Evolutionary conservation across 2,113 vertebrate species (phyloP), one percentile per base, ranked within the genome.

Genomic region (Girardinichthys multiradiatus): DNA sequence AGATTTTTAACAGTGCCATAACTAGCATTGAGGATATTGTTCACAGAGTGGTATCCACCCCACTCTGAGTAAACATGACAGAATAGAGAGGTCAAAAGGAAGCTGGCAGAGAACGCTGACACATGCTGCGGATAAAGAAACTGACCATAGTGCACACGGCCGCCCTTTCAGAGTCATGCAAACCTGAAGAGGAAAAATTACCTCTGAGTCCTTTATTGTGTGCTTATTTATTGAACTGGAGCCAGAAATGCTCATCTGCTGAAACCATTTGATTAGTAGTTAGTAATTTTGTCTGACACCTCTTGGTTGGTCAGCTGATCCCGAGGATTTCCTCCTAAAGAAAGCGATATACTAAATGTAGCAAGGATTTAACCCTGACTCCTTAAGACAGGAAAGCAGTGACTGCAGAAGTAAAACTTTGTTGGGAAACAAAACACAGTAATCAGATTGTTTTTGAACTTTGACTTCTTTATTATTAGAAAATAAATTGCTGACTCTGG

Each of bases 1-100:
- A 86, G 64, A 71, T 35, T 76, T 54, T 86, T 78, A 88, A 88
- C 70, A 74, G 75, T 73, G 64, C 59, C 70, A 58, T 74, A 65
- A 72, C 66, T 90, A 87, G 92, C 76, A 92, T 61, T n/a, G 65
- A 63, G 71, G 64, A 80, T 79, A 92, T 89, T 90, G 91, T 90
- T 90, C 61, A 0, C 45, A 0, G 61, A 28, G 37, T 76, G 81
- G 82, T 86, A 89, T 85, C 86, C 84, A 87, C 83, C 83, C 74
- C 81, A 76, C 79, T 62, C 85, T 89, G 82, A 80, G 84, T 88
- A 85, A 89, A 86, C 89, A 91, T 2, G 17, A 72, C 76, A 72
- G 82, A 83, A 75, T 30, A n/a, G 67, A 88, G 81, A 73, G 81
- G 87, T 91, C 87, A 89, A 66, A 84, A 82, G 89, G 79, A 82